Base-by-base conservation (phyloP, 2,888 invertebrate genomes). In the Clusia tigrina region DNA sequence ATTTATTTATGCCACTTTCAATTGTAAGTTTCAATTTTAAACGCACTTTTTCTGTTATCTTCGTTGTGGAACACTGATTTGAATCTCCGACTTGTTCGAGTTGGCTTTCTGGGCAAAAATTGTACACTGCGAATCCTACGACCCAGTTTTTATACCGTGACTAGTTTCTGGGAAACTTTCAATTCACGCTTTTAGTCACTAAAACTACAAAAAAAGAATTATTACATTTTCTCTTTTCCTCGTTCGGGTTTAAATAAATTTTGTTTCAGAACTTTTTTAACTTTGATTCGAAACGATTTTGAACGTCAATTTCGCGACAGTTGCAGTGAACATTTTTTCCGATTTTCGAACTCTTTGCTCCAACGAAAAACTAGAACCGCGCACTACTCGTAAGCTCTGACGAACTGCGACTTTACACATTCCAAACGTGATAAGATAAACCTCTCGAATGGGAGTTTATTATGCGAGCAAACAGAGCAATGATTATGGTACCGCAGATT, bases 361-460 rank as follows among this genome's bases (percentile, higher is more conserved):
- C 6, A n/a, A n/a, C n/a, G n/a, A n/a, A n/a, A n/a, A n/a, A n/a
- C n/a, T n/a, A n/a, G n/a, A n/a, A n/a, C n/a, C 51, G 24, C 38
- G 42, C 38, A 20, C 23, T 18, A 32, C n/a, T n/a, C n/a, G n/a
- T n/a, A 18, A 15, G 22, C 20, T 23, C 10, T 15, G 24, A 12
- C 22, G 42, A 20, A 53, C 20, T 48, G 3, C 15, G 15, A 15
- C 48, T 48, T 57, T 65, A 69, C 67, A 63, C 66, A 67, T 58
- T 60, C 65, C 56, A 54, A 57, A 60, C 57, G 58, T 66, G 68
- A 70, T 70, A 69, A 71, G 68, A 66, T 66, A 68, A 68, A 69
- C 62, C 65, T 67, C 63, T 63, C 64, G 63, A 65, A 64, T 67
- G 60, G 65, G 58, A 61, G 23, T 23, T 26, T 25, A 66, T 53